Conservation (phyloP, 2,888 invertebrate species). For the Parascotia fuliginaria region DNA sequence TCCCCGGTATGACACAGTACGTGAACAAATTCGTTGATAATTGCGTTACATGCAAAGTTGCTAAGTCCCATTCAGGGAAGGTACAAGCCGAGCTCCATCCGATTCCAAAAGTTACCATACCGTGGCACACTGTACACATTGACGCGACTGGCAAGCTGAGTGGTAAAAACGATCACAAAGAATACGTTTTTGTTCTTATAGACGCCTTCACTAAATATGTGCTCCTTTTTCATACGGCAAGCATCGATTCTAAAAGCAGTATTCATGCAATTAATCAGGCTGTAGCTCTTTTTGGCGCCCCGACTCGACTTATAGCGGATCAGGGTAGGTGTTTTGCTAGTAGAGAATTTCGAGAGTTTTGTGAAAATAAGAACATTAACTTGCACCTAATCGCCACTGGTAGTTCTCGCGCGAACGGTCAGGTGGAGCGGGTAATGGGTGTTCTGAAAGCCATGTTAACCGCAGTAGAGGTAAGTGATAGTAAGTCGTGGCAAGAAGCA, state of each 20-base stretch:
- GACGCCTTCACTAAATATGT: slow-evolving; percentile 11
- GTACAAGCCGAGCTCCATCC: slow-evolving; percentile 44
- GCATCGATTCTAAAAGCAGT: background rate
- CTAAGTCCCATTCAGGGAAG: slow-evolving; percentile 30
- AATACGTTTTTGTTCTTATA: background rate
- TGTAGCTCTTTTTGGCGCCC: background rate
- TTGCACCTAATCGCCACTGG: background rate
- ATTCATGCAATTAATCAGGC: background rate
- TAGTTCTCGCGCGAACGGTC: slow-evolving; percentile 4
- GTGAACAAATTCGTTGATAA: slow-evolving; percentile 31
- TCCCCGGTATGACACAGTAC: slow-evolving; percentile 35
- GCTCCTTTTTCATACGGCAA: slow-evolving; percentile 2
- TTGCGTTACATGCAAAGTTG: slow-evolving; percentile 13
- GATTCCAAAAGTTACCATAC: slow-evolving; percentile 33
- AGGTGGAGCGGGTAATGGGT: background rate
- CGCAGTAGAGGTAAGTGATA: slow-evolving; percentile 25
- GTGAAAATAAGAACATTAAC: background rate
- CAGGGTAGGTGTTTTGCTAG: slow-evolving; percentile 9
- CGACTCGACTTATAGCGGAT: background rate
- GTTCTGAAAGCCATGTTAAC: slow-evolving; percentile 34
- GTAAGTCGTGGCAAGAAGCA: slow-evolving; percentile 43
- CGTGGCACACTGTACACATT: slow-evolving; percentile 12
- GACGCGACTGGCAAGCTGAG: background rate
- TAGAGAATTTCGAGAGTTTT: background rate
- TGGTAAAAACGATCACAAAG: background rate